These are phyloP conservation scores for Apolygus lucorum DNA, from an alignment of 1,140 invertebrate genomes.

Conservation along the genomic window DNA sequence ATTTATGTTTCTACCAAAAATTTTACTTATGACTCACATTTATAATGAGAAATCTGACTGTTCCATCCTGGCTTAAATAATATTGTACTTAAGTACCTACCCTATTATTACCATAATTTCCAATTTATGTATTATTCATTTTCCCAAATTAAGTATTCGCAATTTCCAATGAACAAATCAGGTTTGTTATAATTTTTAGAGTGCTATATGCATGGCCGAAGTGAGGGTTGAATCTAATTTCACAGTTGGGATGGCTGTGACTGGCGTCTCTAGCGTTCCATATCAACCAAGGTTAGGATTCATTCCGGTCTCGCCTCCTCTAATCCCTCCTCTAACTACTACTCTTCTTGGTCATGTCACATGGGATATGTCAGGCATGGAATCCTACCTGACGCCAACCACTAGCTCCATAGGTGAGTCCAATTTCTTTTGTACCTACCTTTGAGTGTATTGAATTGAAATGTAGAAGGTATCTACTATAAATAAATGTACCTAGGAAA, in stretches of 20 bases:
- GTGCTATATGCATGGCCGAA: constrained; percentile 62
- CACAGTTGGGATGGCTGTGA: constrained; percentile 57
- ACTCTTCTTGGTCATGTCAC: constrained; percentile 47
- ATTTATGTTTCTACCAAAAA: too few relatives aligned
- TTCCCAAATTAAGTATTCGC: not conserved
- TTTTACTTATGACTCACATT: too few relatives aligned
- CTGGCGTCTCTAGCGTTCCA: constrained; percentile 42
- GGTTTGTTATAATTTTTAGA: constrained; percentile 46
- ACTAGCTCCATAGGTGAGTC: constrained; percentile 49
- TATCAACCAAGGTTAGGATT: constrained; percentile 45
- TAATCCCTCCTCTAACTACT: constrained; percentile 34
- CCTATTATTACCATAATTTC: too few relatives aligned
- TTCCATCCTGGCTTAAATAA: too few relatives aligned
- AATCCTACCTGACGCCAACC: constrained; percentile 64
- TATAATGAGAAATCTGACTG: too few relatives aligned
- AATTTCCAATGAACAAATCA: not conserved
- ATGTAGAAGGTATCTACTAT: too few relatives aligned
- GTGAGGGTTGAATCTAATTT: constrained; percentile 66
- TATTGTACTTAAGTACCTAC: too few relatives aligned
- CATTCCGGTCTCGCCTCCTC: constrained; percentile 29
- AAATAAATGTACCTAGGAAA: too few relatives aligned
- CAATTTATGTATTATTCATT: not conserved
- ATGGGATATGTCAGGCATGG: constrained; percentile 45
- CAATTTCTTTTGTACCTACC: too few relatives aligned
- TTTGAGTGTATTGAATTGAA: too few relatives aligned